Evolutionary conservation across 2,888 invertebrate genomes (phyloP), one percentile per base, ranked within the genome.

Genomic region (Malthinus flaveolus): DNA sequence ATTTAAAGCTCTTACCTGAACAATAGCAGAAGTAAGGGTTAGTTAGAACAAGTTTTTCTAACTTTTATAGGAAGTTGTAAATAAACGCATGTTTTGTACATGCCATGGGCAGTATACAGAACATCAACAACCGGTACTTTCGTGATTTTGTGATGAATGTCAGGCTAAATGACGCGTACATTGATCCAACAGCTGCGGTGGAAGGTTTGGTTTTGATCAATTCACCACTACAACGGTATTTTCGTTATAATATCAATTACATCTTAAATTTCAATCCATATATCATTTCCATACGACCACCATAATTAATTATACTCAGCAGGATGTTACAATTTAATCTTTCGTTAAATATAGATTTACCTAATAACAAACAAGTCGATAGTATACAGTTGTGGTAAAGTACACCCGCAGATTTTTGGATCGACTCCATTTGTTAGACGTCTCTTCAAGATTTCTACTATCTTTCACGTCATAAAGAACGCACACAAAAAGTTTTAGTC

Each of bases 61-160:
- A 62, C 67, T 69, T 68, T 69, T 70, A 68, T 67, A 56, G 66
- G 61, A 65, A 66, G 68, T 66, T 70, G 70, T 71, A 71, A 69
- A 70, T 71, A 71, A 68, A 69, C 69, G 66, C 62, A 70, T 70
- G 67, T 68, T 67, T 65, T 67, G 68, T 70, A 69, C 69, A 68
- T 69, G 71, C 69, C 70, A 71, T 63, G 69, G 68, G 66, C 71
- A 71, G 23, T 23, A 64, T 68, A 66, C 67, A 66, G 67, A 64
- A 66, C 70, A 67, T 66, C 67, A 68, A 68, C 70, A 68, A 65
- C 61, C 65, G 64, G 64, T 68, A 66, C 68, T 67, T 69, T 62
- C 66, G 68, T 66, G 64, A 67, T 66, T 66, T 63, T 61, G 66
- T 70, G 70, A 71, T 71, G 69, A 70, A 71, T 70, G 69, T 68